Evolutionary conservation across 2,797 vertebrate genomes (phyloP).

Genomic region (Bothrops alternatus): DNA sequence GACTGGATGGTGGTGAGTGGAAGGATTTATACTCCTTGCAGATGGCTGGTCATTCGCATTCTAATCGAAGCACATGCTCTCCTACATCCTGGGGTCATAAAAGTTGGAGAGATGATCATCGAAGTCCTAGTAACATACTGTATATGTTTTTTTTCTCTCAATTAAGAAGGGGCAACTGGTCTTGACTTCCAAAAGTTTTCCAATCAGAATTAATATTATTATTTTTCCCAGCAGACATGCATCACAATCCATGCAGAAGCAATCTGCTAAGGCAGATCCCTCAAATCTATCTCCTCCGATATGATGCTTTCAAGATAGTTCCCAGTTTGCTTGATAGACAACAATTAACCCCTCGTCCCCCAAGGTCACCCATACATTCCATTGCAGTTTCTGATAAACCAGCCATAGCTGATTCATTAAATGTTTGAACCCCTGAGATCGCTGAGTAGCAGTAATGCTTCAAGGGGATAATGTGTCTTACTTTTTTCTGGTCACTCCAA

Average conservation of each 20-base stretch:
- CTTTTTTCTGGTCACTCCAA: not conserved
- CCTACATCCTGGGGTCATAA: not conserved
- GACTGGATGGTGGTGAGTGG: no score
- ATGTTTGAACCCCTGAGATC: not conserved
- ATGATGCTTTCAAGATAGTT: not conserved
- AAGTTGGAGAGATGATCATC: not conserved
- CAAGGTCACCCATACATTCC: not conserved
- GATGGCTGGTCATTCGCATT: no score
- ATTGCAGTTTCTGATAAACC: not conserved
- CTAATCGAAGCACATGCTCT: not conserved
- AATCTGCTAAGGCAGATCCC: not conserved
- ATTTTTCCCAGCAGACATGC: not conserved
- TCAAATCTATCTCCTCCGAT: not conserved
- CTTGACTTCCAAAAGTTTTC: not conserved
- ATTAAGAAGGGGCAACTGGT: not conserved
- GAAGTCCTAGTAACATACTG: not conserved
- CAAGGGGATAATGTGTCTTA: not conserved
- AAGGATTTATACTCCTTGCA: no score
- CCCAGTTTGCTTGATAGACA: not conserved
- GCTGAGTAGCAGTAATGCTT: not conserved
- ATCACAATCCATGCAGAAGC: no score
- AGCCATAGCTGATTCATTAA: not conserved
- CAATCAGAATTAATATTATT: not conserved
- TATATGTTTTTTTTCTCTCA: slow-evolving; percentile 2
- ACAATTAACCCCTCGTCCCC: not conserved